A percentile compares a stretch with the other conserved stretches of the same genome.
Evolutionary conservation across 37 sponge, comb jelly and placozoan genomes (phyloP).

Genomic region (Axinella damicornis): DNA sequence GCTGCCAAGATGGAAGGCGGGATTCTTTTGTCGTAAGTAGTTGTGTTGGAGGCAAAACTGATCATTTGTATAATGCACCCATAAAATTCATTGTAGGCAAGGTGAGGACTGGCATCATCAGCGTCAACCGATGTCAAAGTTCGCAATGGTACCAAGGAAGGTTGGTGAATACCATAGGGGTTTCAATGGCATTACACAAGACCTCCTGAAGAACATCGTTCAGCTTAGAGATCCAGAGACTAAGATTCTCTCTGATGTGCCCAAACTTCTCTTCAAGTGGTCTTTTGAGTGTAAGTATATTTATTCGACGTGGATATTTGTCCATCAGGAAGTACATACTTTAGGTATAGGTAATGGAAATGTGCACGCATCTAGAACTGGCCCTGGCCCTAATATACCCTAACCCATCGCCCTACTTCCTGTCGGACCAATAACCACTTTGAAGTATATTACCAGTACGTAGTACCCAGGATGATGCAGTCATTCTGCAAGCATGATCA

Average conservation of each 20-base stretch:
- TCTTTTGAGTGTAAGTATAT: constrained; percentile 60
- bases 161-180: constrained; percentile 28
- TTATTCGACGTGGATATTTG: background rate
- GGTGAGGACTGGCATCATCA: constrained; percentile 54
- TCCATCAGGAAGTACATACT: no score
- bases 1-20: background rate
- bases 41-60: background rate
- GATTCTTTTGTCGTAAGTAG: constrained; percentile 6
- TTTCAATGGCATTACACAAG: constrained; percentile 52
- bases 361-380: no score
- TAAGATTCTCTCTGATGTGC: constrained; percentile 5
- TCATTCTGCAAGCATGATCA: no score
- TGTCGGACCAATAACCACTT: no score
- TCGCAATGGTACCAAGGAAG: constrained; percentile 38
- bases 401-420: no score
- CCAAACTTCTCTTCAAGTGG: constrained; percentile 50
- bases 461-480: no score
- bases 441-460: background rate
- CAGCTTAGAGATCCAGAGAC: background rate
- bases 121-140: constrained; percentile 68
- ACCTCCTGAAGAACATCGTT: constrained; percentile 28
- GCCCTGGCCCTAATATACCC: no score
- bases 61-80: background rate
- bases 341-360: no score
- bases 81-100: constrained; percentile 17